These are phyloP conservation scores for Troides aeacus DNA, from an alignment of 2,888 invertebrate species.

Conservation along the genomic window DNA sequence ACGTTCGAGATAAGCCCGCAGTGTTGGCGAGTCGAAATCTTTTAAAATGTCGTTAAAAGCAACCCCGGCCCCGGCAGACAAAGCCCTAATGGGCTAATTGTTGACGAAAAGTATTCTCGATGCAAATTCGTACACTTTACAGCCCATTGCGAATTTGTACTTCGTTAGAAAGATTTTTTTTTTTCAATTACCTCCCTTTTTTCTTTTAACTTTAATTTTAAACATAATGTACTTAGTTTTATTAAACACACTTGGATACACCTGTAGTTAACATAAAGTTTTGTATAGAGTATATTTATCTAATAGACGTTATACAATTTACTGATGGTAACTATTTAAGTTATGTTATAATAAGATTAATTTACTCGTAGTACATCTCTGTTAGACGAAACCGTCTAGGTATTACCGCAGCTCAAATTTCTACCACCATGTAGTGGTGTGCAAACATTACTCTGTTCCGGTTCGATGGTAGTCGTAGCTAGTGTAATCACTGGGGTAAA, in stretches of 20 bases:
- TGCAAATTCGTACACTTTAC: constrained; percentile 78
- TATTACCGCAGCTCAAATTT: too few species aligned
- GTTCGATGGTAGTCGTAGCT: too few species aligned
- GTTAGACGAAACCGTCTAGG: too few species aligned
- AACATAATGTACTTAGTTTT: not conserved
- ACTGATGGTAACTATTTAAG: too few species aligned
- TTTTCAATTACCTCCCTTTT: constrained; percentile 63
- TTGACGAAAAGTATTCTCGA: constrained; percentile 78
- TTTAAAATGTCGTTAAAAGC: constrained; percentile 79
- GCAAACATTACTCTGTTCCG: too few species aligned
- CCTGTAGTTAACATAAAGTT: not conserved
- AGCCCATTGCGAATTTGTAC: constrained; percentile 76
- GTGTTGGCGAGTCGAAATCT: constrained; percentile 68
- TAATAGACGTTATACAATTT: not conserved
- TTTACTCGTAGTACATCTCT: too few species aligned
- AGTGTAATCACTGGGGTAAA: too few species aligned
- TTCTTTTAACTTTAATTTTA: not conserved
- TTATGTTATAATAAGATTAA: too few species aligned
- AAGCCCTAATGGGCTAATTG: constrained; percentile 74
- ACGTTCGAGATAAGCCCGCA: constrained; percentile 73
- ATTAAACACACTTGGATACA: not conserved
- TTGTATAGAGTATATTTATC: not conserved
- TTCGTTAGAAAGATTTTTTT: constrained; percentile 68
- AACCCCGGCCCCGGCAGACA: constrained; percentile 69
- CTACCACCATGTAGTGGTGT: too few species aligned